phyloP scores from a whole-genome alignment of 2,113 vertebrate species.

The Syrmaticus mikado region DNA sequence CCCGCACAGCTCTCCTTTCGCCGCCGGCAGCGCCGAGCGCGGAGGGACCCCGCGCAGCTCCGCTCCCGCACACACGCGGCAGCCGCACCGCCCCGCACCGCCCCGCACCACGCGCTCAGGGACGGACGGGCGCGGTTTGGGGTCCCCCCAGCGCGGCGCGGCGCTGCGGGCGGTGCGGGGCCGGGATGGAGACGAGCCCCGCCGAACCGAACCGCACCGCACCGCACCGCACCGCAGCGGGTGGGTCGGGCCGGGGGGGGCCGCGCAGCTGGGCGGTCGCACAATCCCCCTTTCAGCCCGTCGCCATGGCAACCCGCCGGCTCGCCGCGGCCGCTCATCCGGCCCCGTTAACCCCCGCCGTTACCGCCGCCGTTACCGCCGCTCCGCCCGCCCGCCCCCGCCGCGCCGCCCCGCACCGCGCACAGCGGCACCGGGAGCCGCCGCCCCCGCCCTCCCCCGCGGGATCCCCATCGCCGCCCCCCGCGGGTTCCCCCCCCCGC shows the following conservation, averaged over 20 bases:
- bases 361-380: constrained; percentile 43
- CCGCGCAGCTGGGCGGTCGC: constrained; percentile 52
- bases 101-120: too few species aligned
- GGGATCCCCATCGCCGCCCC: neutral
- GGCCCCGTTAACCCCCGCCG: constrained; percentile 40
- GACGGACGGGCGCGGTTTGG: neutral
- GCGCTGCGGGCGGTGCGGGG: neutral
- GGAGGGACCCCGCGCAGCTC: too few species aligned
- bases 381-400: constrained; percentile 36
- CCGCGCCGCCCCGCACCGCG: neutral
- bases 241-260: neutral
- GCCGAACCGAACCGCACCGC: neutral
- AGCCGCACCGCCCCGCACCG: too few species aligned
- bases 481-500: neutral
- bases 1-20: too few species aligned
- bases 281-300: constrained; percentile 79
- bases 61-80: too few species aligned
- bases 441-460: neutral
- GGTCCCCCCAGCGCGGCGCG: neutral
- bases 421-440: too few species aligned
- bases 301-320: constrained; percentile 77
- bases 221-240: too few species aligned
- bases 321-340: constrained; percentile 71
- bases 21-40: too few species aligned
- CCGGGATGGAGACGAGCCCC: neutral